A percentile compares a stretch with the other conserved stretches of the same genome.
These are phyloP conservation scores for Oikopleura vanhoeffeni DNA, from an alignment of 23 tunicate genomes.

Conservation along the genomic window DNA sequence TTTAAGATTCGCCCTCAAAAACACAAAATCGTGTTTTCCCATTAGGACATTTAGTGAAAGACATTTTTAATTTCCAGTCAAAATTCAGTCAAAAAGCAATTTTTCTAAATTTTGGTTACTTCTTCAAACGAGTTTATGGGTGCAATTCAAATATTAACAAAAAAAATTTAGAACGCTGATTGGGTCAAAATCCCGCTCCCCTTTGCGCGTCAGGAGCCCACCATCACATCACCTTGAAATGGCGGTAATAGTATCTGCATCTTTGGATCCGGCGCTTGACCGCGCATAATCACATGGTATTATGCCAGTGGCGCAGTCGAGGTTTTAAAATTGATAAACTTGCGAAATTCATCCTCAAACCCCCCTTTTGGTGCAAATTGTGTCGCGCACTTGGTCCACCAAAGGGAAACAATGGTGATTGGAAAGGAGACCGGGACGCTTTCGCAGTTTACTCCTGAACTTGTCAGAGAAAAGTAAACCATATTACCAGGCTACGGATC, in stretches of 20 bases:
- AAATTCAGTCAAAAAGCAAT: no score
- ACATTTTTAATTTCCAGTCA: no score
- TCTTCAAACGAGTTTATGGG: no score
- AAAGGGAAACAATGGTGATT: slow-evolving; percentile 73
- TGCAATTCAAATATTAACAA: no score
- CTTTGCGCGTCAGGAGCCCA: no score
- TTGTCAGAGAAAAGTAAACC: background rate
- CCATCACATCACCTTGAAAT: background rate
- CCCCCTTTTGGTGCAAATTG: background rate
- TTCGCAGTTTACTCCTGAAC: slow-evolving; percentile 50
- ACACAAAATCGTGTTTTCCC: no score
- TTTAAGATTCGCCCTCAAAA: no score
- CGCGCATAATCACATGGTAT: background rate
- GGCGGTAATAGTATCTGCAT: background rate
- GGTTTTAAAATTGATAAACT: background rate
- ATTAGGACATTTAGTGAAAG: no score
- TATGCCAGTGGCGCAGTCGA: background rate
- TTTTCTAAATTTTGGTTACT: no score
- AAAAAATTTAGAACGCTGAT: no score
- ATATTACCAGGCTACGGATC: no score
- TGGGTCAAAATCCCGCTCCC: no score
- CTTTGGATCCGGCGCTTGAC: background rate
- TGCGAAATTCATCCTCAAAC: background rate
- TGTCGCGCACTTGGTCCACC: slow-evolving; percentile 45
- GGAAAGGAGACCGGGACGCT: slow-evolving; percentile 61